Conservation (phyloP, 2,113 vertebrate species). For the Varanus salvator region DNA sequence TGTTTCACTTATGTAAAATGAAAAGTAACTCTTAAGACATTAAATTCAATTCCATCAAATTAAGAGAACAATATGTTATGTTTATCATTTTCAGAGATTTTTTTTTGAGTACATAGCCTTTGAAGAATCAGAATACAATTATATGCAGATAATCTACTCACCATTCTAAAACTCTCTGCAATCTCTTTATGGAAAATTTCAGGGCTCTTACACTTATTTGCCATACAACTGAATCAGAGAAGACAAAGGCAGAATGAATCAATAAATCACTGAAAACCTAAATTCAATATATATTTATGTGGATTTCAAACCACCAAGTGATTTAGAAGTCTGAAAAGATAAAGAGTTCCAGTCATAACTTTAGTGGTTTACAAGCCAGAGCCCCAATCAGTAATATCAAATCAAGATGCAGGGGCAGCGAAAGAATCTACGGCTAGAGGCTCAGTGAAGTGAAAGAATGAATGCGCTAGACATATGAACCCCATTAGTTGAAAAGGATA, state of each 20-base stretch:
- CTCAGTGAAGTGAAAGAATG: not conserved
- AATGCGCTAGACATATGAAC: slow-evolving; percentile 10
- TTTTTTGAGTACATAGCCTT: not conserved
- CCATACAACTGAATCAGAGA: not conserved
- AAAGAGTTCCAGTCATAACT: slow-evolving; percentile 30
- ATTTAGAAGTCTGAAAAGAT: slow-evolving; percentile 21
- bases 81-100: not conserved
- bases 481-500: not conserved
- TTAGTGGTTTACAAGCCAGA: slow-evolving; percentile 28
- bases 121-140: slow-evolving; percentile 16
- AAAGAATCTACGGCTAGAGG: not conserved
- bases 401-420: slow-evolving; percentile 13
- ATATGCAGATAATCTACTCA: not conserved
- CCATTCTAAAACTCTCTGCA: not conserved
- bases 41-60: not conserved
- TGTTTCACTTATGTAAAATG: slow-evolving; percentile 13
- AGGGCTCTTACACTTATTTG: slow-evolving; percentile 13
- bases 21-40: not conserved
- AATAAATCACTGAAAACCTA: slow-evolving; percentile 16
- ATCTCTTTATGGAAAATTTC: not conserved
- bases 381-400: slow-evolving; percentile 27
- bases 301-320: slow-evolving; percentile 5
- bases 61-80: not conserved
- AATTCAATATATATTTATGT: slow-evolving; percentile 16
- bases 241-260: slow-evolving; percentile 20